phyloP scores from a whole-genome alignment of 1,140 invertebrate species.

The Meloidogyne exigua region DNA sequence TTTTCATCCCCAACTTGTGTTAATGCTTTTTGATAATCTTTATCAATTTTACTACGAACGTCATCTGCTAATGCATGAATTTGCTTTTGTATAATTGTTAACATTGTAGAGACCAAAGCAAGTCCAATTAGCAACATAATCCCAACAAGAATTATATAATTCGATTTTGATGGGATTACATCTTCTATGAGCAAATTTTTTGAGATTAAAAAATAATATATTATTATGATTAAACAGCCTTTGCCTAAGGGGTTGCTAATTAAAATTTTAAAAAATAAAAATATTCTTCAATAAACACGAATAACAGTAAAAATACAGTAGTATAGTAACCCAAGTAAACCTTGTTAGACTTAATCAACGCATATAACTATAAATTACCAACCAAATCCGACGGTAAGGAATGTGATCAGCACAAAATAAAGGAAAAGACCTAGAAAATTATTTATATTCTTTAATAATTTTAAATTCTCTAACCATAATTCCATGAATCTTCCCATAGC shows the following conservation, averaged over 20 bases:
- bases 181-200: constrained; percentile 29
- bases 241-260: too few species aligned
- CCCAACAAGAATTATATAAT: constrained; percentile 49
- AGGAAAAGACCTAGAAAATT: constrained; percentile 33
- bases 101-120: constrained; percentile 50
- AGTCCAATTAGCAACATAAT: constrained; percentile 49
- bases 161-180: constrained; percentile 46
- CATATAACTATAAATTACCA: too few species aligned
- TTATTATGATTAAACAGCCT: too few species aligned
- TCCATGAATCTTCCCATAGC: constrained; percentile 52
- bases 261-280: too few species aligned
- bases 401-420: constrained; percentile 52
- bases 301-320: too few species aligned
- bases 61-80: constrained; percentile 51
- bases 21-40: constrained; percentile 48
- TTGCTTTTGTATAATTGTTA: constrained; percentile 57
- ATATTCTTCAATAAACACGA: too few species aligned
- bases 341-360: too few species aligned
- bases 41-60: constrained; percentile 50
- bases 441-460: constrained; percentile 21
- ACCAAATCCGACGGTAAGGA: constrained; percentile 52
- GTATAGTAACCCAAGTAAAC: too few species aligned
- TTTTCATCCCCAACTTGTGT: constrained; percentile 29
- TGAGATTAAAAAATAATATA: too few species aligned
- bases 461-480: constrained; percentile 37